These are phyloP conservation scores for Ennomos fuscantarius DNA, from an alignment of 2,888 invertebrate genomes.

Conservation along the genomic window DNA sequence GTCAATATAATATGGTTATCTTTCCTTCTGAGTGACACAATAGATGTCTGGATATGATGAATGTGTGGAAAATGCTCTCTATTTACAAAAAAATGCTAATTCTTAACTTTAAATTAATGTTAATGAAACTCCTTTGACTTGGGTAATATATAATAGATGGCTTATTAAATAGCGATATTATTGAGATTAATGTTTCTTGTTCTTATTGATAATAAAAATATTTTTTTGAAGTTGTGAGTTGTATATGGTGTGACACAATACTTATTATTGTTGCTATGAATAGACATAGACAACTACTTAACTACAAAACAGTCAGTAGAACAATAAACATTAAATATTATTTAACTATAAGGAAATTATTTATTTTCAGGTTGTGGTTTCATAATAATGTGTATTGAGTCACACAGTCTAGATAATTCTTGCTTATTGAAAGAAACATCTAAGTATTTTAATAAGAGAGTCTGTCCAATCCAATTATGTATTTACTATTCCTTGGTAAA, in stretches of 20 bases:
- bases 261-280: not conserved
- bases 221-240: constrained; percentile 20
- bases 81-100: constrained; percentile 16
- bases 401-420: no score
- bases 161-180: constrained; percentile 26
- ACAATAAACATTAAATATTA: no score
- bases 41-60: constrained; percentile 24
- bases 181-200: constrained; percentile 24
- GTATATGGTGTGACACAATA: constrained; percentile 7
- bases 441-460: constrained; percentile 33
- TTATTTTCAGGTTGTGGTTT: no score
- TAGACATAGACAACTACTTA: not conserved
- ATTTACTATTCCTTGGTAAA: constrained; percentile 32
- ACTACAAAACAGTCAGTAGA: no score
- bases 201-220: constrained; percentile 32
- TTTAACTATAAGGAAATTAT: no score
- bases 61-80: constrained; percentile 37
- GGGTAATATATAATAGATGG: constrained; percentile 30
- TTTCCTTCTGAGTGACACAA: constrained; percentile 5
- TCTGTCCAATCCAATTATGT: constrained; percentile 42
- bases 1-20: constrained; percentile 6
- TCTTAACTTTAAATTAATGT: constrained; percentile 30
- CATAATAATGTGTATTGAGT: no score
- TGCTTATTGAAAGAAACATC: not conserved
- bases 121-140: constrained; percentile 7